Evolutionary conservation across 2,888 invertebrate species (phyloP).

Genomic region (Ctenicera cuprea): DNA sequence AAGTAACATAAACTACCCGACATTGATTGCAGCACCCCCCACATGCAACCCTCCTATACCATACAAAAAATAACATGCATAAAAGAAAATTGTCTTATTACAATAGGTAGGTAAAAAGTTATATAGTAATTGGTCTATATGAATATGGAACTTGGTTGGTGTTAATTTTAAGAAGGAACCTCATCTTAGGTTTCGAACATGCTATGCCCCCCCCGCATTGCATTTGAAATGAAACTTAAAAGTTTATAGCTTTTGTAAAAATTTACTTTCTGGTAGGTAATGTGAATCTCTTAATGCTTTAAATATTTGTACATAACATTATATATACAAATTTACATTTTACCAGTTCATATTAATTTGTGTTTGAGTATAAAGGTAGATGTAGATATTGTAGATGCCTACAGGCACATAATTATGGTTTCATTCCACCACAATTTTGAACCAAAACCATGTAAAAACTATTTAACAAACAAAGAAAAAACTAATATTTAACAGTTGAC

Average conservation of each 20-base stretch:
- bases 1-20: too few relatives aligned
- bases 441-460: constrained; percentile 12
- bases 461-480: constrained; percentile 12
- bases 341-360: not conserved
- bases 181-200: constrained; percentile 1
- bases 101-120: constrained; percentile 16
- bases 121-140: constrained; percentile 20
- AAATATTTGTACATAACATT: constrained; percentile 13
- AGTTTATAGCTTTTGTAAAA: not conserved
- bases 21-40: too few relatives aligned
- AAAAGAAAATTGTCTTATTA: not conserved
- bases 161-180: constrained; percentile 17
- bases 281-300: not conserved
- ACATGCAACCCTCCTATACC: too few relatives aligned
- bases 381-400: too few relatives aligned
- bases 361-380: not conserved
- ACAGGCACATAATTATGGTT: not conserved
- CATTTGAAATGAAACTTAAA: not conserved
- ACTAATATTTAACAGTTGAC: constrained; percentile 3
- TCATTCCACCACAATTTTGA: constrained; percentile 7
- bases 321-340: constrained; percentile 16
- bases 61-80: constrained; percentile 11
- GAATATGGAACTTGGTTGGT: constrained; percentile 16
- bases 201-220: not conserved
- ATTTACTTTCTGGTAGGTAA: not conserved